phyloP scores from a whole-genome alignment of 2,797 vertebrate species.

The Euthynnus affinis region DNA sequence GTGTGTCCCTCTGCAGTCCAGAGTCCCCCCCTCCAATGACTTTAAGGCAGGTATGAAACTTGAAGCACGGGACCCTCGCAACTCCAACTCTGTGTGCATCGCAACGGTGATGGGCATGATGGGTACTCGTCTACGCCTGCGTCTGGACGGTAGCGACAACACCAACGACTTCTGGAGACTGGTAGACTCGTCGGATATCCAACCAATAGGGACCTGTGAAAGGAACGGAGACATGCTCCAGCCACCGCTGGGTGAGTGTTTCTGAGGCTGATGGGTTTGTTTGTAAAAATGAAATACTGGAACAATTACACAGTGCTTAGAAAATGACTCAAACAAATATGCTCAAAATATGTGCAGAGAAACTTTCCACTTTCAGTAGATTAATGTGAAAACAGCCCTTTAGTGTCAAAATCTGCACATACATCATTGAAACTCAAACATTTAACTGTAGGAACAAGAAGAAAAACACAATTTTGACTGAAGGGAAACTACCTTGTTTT shows the following conservation, averaged over 20 bases:
- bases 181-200: conserved; percentile 94
- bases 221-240: conserved; percentile 96
- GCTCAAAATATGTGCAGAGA: not conserved
- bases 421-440: too few relatives aligned
- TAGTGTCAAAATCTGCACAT: too few relatives aligned
- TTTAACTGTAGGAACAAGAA: too few relatives aligned
- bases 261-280: not conserved
- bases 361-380: too few relatives aligned
- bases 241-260: conserved; percentile 91
- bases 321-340: not conserved
- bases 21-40: conserved; percentile 92
- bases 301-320: too few relatives aligned
- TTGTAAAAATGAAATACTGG: not conserved
- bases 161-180: conserved; percentile 98
- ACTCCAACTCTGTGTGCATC: conserved; percentile 93
- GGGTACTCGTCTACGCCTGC: conserved; percentile 92
- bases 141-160: conserved; percentile 96
- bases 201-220: conserved; percentile 95
- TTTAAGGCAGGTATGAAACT: conserved; percentile 98
- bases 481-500: not conserved
- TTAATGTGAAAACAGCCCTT: too few relatives aligned
- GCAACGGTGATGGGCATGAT: conserved; percentile 95
- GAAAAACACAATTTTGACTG: too few relatives aligned
- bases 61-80: conserved; percentile 95
- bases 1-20: conserved; percentile 85